These are phyloP conservation scores for Hydrochoerus hydrochaeris DNA, from an alignment of 2,113 vertebrate species.

Conservation along the genomic window DNA sequence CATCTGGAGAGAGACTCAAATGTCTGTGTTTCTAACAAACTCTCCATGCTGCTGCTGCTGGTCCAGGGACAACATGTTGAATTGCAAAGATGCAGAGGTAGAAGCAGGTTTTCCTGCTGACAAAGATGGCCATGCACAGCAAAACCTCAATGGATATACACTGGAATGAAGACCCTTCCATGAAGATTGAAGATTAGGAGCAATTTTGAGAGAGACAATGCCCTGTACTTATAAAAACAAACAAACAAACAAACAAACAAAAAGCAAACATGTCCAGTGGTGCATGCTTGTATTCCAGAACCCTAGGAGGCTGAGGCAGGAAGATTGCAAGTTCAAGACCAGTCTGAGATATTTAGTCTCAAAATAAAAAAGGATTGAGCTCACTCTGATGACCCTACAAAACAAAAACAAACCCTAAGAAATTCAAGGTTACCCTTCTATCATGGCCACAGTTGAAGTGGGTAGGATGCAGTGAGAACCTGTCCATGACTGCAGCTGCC, in stretches of 20 bases:
- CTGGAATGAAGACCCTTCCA: neutral
- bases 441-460: neutral
- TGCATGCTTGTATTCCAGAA: neutral
- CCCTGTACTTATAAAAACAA: neutral
- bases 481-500: neutral
- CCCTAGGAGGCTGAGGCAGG: neutral
- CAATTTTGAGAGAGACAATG: neutral
- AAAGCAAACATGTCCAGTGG: neutral
- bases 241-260: neutral
- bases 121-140: rapidly evolving
- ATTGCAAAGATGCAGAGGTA: neutral
- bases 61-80: neutral
- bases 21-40: neutral
- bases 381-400: neutral
- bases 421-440: neutral
- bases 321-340: neutral
- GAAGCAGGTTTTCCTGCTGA: neutral
- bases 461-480: neutral
- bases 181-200: neutral
- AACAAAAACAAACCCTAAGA: neutral
- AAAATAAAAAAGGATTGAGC: neutral
- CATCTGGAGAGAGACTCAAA: neutral
- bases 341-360: neutral
- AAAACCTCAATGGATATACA: neutral
- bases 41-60: neutral